Evolutionary conservation across 2,888 invertebrate genomes (phyloP), one percentile per base, ranked within the genome.

Genomic region (Cyaniris semiargus): DNA sequence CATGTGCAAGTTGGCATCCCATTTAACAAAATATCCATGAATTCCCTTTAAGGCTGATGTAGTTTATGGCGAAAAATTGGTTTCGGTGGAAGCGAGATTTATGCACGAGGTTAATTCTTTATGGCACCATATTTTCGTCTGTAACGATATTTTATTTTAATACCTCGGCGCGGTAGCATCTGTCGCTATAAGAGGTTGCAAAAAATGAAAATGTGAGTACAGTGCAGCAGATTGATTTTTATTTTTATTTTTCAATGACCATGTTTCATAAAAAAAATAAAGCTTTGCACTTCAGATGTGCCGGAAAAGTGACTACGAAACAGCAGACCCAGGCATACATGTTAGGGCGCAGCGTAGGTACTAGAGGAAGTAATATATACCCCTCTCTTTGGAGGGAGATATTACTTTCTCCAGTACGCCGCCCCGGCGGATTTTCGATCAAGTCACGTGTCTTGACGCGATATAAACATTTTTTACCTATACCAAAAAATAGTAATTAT

Each of bases 21-120:
- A 18, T 18, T 18, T 53, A 71, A n/a, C n/a, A 71, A 38, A 38
- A 71, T 23, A 38, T 10, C n/a, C n/a, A 71, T 71, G 38, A 71
- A 71, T 71, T 71, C 15, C 70, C 38, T 71, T 38, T 8, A 71
- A 71, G 38, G 70, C 34, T 70, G 2, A 48, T 18, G 76, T 72
- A 76, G 76, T 76, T 76, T 72, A 71, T 56, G 71, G 38, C 71
- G 48, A 38, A 76, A 74, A 76, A 76, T 76, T 76, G 76, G 76
- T 76, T 76, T 76, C 71, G 21, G 56, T 76, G 27, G 53, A 72
- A 21, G 13, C 71, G 72, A 72, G 72, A 76, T 71, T 77, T 77
- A 77, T 77, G 23, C 44, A 71, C 27, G 8, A 27, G 74, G 53
- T 48, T 48, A 48, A 74, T 53, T 74, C 18, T 74, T 74, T 74